Conservation (phyloP, 1,140 invertebrate genomes). For the Muscidifurax raptorellus region DNA sequence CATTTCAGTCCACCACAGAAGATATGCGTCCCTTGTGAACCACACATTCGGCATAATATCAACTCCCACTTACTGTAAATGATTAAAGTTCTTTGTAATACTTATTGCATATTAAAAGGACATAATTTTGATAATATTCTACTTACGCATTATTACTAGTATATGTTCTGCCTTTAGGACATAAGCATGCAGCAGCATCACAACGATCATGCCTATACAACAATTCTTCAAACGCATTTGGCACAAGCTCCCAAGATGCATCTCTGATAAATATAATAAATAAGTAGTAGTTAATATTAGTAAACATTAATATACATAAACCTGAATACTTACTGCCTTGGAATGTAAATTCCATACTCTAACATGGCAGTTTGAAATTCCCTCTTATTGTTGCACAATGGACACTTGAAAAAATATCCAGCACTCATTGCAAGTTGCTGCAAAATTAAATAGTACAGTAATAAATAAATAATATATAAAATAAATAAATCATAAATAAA, state of each 20-base stretch:
- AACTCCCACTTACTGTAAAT: conserved; percentile 77
- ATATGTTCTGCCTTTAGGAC: conserved; percentile 77
- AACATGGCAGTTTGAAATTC: conserved; percentile 79
- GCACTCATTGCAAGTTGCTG: conserved; percentile 79
- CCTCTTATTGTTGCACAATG: conserved; percentile 80
- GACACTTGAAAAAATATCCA: conserved; percentile 84
- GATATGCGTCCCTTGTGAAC: conserved; percentile 78
- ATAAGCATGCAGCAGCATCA: conserved; percentile 77
- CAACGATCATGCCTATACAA: conserved; percentile 78
- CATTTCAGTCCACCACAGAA: conserved; percentile 73
- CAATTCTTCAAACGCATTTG: conserved; percentile 80
- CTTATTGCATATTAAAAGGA: conserved; percentile 3
- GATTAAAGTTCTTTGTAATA: conserved; percentile 34
- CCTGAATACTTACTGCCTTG: conserved; percentile 76
- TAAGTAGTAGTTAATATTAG: conserved; percentile 5
- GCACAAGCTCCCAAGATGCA: conserved; percentile 82
- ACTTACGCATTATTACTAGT: conserved; percentile 75
- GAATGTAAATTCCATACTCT: conserved; percentile 80
- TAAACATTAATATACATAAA: not conserved
- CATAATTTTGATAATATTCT: conserved; percentile 18
- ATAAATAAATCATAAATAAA: conserved; percentile 3
- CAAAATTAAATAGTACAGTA: conserved; percentile 52
- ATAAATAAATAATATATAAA: conserved; percentile 30
- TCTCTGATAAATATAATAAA: conserved; percentile 74
- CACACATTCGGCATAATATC: conserved; percentile 77